Base-by-base conservation (phyloP, 2,888 invertebrate species). In the Polydrusus cervinus region DNA sequence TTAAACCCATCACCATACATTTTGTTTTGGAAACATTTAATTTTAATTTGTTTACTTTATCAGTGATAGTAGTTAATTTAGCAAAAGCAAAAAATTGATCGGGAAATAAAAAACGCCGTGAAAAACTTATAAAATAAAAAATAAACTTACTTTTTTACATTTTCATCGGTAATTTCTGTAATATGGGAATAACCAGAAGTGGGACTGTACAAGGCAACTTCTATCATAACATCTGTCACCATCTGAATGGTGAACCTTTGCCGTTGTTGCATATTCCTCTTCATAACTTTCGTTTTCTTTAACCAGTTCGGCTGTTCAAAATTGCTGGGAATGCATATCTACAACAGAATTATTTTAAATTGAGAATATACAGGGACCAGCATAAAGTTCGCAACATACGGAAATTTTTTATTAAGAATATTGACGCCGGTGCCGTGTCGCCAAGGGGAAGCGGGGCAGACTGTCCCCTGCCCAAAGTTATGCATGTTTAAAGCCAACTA, bases 291-390 rank as follows among this genome's bases (percentile, higher is more conserved):
- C 8, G 94, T 92, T 79, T 93, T 90, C 73, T 93, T 90, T 20
- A 96, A 88, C 94, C 97, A 96, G 83, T 93, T 93, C 0, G 95
- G 94, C 77, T 91, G 92, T 81, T 95, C 93, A 71, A 96, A 88
- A 53, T 93, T 91, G 14, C 93, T 80, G 76, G 89, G 88, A 13
- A 88, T 88, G 78, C 88, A 88, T 3, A 84, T 84, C 81, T 89
- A 81, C 78, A 45, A 87, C 88, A 75, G 8, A 9, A 70, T 34
- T 30, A 30, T 34, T 47, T 14, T 14, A 16, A 16, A 20, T 43
- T 65, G 51, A 3, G 3, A 38, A 30, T 65, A 64, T n/a, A n/a
- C n/a, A n/a, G n/a, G n/a, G n/a, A n/a, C n/a, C n/a, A n/a, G n/a
- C n/a, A n/a, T n/a, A n/a, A n/a, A n/a, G n/a, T n/a, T n/a, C n/a